These are phyloP conservation scores for Cosmia pyralina DNA, from an alignment of 2,888 invertebrate species.

Conservation along the genomic window DNA sequence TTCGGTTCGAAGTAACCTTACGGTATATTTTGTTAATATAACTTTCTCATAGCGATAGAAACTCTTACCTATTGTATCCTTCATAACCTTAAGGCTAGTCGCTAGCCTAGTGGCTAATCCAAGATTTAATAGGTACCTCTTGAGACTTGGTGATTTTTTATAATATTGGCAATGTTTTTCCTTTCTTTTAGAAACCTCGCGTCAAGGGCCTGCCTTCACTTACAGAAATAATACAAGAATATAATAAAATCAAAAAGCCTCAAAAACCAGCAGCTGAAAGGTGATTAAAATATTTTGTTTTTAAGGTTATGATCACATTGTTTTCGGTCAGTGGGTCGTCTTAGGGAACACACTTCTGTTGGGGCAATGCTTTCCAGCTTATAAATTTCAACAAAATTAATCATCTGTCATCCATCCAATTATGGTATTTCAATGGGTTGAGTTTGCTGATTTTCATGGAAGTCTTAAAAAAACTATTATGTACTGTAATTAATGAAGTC, in stretches of 20 bases:
- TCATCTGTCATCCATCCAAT: not conserved
- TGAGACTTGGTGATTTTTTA: not conserved
- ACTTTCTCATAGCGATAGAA: not conserved
- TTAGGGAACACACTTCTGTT: not conserved
- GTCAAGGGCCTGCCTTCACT: constrained; percentile 92
- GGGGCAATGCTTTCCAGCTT: not conserved
- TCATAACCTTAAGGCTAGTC: not conserved
- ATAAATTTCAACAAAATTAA: not conserved
- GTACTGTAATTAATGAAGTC: not conserved
- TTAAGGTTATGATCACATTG: constrained; percentile 48
- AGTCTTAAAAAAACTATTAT: not conserved
- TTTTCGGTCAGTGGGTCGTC: no score
- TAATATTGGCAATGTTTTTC: not conserved
- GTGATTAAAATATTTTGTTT: constrained; percentile 40
- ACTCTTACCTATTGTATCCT: not conserved
- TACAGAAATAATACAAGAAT: constrained; percentile 85
- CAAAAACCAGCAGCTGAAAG: constrained; percentile 60
- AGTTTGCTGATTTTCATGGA: not conserved
- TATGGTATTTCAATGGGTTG: not conserved
- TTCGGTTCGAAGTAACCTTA: not conserved
- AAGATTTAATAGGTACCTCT: not conserved
- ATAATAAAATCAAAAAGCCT: constrained; percentile 54
- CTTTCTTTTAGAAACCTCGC: constrained; percentile 88
- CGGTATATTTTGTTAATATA: not conserved
- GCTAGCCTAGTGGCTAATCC: not conserved